Conservation (phyloP, 2,797 vertebrate species). For the Tapirus indicus region DNA sequence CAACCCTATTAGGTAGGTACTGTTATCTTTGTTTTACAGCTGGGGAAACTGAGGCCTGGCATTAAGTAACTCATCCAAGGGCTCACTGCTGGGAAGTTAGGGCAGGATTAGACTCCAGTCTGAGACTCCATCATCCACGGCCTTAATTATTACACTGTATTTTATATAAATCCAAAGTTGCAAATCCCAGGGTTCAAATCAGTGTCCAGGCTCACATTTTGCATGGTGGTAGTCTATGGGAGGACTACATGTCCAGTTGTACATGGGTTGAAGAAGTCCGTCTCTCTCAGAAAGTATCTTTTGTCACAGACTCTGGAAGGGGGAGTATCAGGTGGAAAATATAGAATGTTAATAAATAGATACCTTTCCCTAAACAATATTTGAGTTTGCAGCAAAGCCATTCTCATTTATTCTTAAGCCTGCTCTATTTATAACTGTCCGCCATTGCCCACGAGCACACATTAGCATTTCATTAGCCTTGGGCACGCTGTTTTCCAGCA, state of each 20-base stretch:
- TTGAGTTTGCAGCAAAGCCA: neutral
- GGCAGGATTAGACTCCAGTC: neutral
- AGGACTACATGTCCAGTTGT: accelerated
- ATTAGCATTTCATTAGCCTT: neutral
- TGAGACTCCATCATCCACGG: neutral
- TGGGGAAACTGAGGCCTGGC: neutral
- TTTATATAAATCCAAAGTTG: neutral
- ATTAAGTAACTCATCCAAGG: neutral
- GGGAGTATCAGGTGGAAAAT: neutral
- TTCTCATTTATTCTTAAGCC: neutral
- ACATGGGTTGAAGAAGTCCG: neutral
- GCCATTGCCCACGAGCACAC: neutral
- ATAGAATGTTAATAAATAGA: neutral
- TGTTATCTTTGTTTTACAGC: neutral
- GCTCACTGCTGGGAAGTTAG: neutral
- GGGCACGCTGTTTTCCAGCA: neutral
- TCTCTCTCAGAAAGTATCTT: neutral
- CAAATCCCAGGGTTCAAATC: neutral
- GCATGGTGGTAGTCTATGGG: neutral
- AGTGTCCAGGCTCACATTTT: neutral
- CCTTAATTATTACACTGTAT: neutral
- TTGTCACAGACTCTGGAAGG: neutral
- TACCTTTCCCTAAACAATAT: constrained; percentile 13
- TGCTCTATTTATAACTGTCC: neutral
- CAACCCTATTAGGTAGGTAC: neutral